Percentiles rank a stretch among this genome's conserved stretches.
Conservation (phyloP, 2,113 vertebrate species). For the Morone saxatilis region DNA sequence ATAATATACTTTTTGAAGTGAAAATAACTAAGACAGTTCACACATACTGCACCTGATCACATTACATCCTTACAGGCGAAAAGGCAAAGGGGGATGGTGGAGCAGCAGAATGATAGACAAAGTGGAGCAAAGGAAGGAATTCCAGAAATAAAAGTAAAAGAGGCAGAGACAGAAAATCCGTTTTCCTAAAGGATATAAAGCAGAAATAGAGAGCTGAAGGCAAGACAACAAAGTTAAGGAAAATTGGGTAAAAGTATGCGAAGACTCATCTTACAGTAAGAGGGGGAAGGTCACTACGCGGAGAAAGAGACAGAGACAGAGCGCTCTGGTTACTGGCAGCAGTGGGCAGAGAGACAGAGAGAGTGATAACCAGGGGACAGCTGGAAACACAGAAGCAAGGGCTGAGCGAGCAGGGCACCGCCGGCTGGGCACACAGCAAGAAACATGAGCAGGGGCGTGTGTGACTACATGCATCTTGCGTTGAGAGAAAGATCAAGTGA, state of each 20-base stretch:
- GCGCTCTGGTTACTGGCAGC: constrained; percentile 53
- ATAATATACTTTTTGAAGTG: constrained; percentile 41
- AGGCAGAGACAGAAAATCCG: constrained; percentile 13
- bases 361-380: constrained; percentile 65
- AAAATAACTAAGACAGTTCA: constrained; percentile 24
- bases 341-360: constrained; percentile 46
- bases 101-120: constrained; percentile 17
- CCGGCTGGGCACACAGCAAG: constrained; percentile 39
- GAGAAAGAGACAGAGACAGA: constrained; percentile 17
- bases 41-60: constrained; percentile 39
- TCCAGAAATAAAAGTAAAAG: not conserved
- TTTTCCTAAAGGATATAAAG: constrained; percentile 14
- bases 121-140: constrained; percentile 2
- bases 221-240: constrained; percentile 5
- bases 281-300: constrained; percentile 42
- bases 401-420: constrained; percentile 15
- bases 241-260: not conserved
- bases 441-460: constrained; percentile 63
- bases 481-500: constrained; percentile 33
- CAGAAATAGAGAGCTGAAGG: not conserved
- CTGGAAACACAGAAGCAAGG: constrained; percentile 57
- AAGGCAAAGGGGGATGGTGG: not conserved
- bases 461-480: constrained; percentile 35
- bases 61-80: constrained; percentile 34
- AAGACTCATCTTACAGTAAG: constrained; percentile 30